Conservation (phyloP, 92 coral and sea anemone species). For the Phenganax subtilis region DNA sequence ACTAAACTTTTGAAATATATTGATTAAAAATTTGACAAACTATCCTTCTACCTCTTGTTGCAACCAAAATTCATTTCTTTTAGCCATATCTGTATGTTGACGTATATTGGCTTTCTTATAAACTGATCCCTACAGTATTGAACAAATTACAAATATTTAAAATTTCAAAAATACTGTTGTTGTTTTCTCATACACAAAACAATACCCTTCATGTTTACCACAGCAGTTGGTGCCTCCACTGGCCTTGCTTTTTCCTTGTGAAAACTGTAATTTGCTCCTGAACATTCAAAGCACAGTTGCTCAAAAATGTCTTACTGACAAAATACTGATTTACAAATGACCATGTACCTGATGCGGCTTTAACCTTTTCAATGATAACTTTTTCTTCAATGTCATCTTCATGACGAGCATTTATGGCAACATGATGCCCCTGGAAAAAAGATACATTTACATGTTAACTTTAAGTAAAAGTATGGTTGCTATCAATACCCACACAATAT, state of each 20-base stretch:
- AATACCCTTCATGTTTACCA: slow-evolving; percentile 41
- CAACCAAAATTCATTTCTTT: slow-evolving; percentile 79
- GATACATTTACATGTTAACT: background rate
- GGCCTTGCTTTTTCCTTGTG: slow-evolving; percentile 95
- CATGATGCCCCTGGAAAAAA: slow-evolving; percentile 79
- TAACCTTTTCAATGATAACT: slow-evolving; percentile 79
- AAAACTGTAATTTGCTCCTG: slow-evolving; percentile 94
- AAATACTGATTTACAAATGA: background rate
- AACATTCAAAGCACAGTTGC: background rate
- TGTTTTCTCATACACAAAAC: background rate
- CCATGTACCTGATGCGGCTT: slow-evolving; percentile 73
- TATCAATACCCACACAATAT: background rate
- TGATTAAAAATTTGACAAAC: too few species aligned
- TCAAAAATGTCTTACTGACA: background rate
- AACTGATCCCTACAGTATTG: slow-evolving; percentile 71
- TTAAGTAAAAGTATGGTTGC: background rate
- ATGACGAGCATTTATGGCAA: slow-evolving; percentile 83
- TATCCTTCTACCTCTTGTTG: slow-evolving; percentile 63
- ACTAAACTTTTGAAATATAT: too few species aligned
- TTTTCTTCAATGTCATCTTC: slow-evolving; percentile 84
- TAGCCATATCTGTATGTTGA: slow-evolving; percentile 70
- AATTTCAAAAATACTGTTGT: background rate
- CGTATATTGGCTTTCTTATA: slow-evolving; percentile 71
- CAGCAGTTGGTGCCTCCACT: slow-evolving; percentile 77
- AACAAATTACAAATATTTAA: background rate